Evolutionary conservation across 2,797 vertebrate genomes (phyloP), one percentile per base, ranked within the genome.

Genomic region (Sitta carolinensis): DNA sequence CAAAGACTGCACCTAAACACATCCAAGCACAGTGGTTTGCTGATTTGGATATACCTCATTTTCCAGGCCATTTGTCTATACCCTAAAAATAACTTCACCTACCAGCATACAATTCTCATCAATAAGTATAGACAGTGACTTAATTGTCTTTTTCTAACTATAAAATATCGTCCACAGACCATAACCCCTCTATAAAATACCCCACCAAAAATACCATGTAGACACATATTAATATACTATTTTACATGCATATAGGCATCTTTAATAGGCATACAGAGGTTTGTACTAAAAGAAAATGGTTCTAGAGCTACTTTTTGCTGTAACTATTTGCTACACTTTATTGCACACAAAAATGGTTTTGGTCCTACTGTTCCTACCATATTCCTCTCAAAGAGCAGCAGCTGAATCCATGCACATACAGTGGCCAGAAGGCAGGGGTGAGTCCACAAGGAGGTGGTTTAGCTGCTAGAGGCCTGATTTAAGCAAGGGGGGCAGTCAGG

Each of bases 361-460:
- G 30, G 42, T 91, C 45, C 32, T 68, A 3, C 5, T 3, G 4
- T 34, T 85, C 64, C 34, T 20, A 86, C 13, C 14, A 17, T 3
- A 51, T 34, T 50, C 21, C 30, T 66, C 36, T 32, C n/a, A 26
- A 43, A 64, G 89, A 32, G 48, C 4, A 83, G 51, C 55, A 73
- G 55, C 29, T 73, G 86, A 83, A 69, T 13, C n/a, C 27, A 9
- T 7, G 26, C 22, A 55, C 0, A 0, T 10, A 7, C 5, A n/a
- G 66, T 5, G 32, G 13, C 19, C 67, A 69, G 75, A 79, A 73
- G 47, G 30, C 21, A 64, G 40, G n/a, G 2, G 11, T 11, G 25
- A 84, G 45, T 14, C 50, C 69, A 22, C 27, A 48, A 19, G 30
- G 43, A 57, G 50, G n/a, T 47, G 38, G 9, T 36, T 54, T 30